Conservation (phyloP, 2,888 invertebrate species). For the Melieria picta region DNA sequence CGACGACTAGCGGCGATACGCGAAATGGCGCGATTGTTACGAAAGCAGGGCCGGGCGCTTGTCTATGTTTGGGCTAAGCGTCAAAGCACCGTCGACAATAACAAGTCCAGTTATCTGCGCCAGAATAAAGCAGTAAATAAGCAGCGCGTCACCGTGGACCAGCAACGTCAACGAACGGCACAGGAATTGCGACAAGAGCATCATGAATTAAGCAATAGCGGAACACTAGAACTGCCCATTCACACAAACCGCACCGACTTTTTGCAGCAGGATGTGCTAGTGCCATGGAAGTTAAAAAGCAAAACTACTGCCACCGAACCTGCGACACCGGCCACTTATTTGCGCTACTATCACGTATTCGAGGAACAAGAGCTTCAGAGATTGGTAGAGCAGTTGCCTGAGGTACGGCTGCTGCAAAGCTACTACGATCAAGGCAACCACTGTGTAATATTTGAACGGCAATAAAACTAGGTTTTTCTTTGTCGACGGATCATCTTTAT, state of each 20-base stretch:
- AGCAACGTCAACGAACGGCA: conserved; percentile 55
- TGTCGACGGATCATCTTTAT: neutral
- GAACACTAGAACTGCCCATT: conserved; percentile 70
- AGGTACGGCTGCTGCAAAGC: conserved; percentile 71
- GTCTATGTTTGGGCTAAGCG: conserved; percentile 98
- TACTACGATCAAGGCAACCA: conserved; percentile 98
- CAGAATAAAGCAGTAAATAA: conserved; percentile 69
- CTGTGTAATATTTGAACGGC: conserved; percentile 79
- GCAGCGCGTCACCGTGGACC: conserved; percentile 62
- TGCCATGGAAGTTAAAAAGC: conserved; percentile 86
- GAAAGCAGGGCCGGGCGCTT: conserved; percentile 78
- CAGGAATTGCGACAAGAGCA: conserved; percentile 38
- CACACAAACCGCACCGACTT: conserved; percentile 94
- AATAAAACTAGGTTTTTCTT: conserved; percentile 64
- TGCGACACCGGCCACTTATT: conserved; percentile 68
- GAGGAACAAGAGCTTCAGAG: conserved; percentile 81
- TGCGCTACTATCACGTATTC: conserved; percentile 95
- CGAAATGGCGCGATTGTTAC: conserved; percentile 81
- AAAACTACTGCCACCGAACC: neutral
- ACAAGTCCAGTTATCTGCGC: conserved; percentile 77
- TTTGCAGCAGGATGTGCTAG: conserved; percentile 87
- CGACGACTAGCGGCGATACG: conserved; percentile 78
- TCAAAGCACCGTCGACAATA: conserved; percentile 73
- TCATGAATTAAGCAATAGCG: conserved; percentile 37
- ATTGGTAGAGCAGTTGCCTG: conserved; percentile 70